These are phyloP conservation scores for Rhizomys pruinosus DNA, from an alignment of 2,113 vertebrate species.

Conservation along the genomic window DNA sequence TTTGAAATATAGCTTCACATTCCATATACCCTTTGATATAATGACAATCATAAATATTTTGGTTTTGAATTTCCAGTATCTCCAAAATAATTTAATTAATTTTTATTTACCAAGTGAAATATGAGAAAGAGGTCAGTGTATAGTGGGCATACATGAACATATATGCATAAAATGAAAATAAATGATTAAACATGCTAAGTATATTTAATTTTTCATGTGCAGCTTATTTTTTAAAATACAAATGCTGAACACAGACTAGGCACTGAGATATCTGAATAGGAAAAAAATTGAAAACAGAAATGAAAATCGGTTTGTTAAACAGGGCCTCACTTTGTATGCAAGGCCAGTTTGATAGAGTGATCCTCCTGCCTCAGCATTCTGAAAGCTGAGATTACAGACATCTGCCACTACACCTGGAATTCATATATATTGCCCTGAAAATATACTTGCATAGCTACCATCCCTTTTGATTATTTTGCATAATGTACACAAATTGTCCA, in stretches of 20 bases:
- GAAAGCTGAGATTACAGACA: neutral
- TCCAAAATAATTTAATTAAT: slow-evolving; percentile 38
- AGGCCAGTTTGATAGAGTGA: too few relatives aligned
- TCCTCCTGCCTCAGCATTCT: neutral
- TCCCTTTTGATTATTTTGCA: neutral
- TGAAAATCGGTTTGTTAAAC: neutral
- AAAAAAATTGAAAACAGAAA: slow-evolving; percentile 1
- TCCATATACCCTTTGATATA: slow-evolving; percentile 34
- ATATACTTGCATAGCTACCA: neutral
- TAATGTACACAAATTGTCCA: neutral
- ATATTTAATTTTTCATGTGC: neutral
- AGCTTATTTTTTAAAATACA: neutral
- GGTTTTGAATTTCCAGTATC: slow-evolving; percentile 17
- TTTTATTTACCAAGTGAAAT: slow-evolving; percentile 54
- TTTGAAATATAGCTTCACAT: slow-evolving; percentile 26
- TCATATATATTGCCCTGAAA: neutral
- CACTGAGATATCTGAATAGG: neutral
- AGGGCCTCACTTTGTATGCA: neutral
- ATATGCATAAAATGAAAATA: neutral
- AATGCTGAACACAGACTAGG: neutral
- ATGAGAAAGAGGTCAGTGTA: neutral
- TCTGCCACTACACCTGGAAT: neutral
- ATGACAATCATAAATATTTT: slow-evolving; percentile 27
- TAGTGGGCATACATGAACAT: neutral
- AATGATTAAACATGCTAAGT: neutral